Conservation (phyloP, 2,888 invertebrate species). For the Ormia ochracea region DNA sequence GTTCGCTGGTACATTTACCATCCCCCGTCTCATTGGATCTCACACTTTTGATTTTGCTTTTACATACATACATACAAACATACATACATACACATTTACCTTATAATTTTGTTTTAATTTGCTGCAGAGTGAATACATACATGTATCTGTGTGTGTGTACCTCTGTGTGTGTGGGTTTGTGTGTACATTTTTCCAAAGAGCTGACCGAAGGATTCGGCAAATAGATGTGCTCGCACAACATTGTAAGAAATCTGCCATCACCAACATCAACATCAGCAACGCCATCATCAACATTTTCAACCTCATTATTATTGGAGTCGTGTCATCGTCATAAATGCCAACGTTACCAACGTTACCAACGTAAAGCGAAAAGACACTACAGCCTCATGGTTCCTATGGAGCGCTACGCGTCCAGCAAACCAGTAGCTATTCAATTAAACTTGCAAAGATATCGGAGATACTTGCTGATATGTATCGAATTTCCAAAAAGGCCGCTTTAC, state of each 20-base stretch:
- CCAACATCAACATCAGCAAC: background rate
- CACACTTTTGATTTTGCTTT: constrained; percentile 51
- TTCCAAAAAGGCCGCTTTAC: no score
- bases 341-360: constrained; percentile 20
- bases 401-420: background rate
- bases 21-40: constrained; percentile 29
- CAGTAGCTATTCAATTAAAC: no score
- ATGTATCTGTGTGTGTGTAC: no score
- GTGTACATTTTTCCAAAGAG: background rate
- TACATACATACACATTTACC: no score
- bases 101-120: no score
- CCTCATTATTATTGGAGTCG: constrained; percentile 41
- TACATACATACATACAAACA: no score
- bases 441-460: no score
- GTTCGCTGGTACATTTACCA: constrained; percentile 34
- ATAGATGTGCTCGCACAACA: constrained; percentile 27
- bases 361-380: background rate
- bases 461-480: no score
- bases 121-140: no score
- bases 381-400: background rate
- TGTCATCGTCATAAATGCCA: constrained; percentile 39
- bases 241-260: constrained; percentile 36
- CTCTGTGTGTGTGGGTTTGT: background rate
- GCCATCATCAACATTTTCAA: constrained; percentile 4
- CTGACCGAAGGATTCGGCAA: background rate